phyloP scores from a whole-genome alignment of 2,113 vertebrate species.

The Sinocyclocheilus rhinocerous region DNA sequence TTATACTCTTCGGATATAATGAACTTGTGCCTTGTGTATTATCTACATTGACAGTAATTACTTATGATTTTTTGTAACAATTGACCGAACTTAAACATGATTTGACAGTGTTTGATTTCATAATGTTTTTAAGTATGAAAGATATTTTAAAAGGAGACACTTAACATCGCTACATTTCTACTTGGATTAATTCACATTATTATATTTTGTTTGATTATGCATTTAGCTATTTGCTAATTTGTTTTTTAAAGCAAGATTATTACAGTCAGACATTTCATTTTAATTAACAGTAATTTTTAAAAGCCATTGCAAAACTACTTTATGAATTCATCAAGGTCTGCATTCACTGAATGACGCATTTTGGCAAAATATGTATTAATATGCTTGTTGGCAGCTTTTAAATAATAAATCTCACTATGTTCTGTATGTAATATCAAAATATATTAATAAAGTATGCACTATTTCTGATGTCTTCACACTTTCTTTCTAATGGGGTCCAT shows the following conservation, averaged over 20 bases:
- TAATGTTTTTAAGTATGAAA: not conserved
- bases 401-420: slow-evolving; percentile 6
- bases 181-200: not conserved
- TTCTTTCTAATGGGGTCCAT: no score
- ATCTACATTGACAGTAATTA: not conserved
- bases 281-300: not conserved
- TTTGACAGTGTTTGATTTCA: not conserved
- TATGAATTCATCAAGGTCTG: not conserved
- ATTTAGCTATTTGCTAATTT: not conserved
- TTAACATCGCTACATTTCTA: not conserved
- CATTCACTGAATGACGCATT: not conserved
- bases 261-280: not conserved
- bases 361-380: slow-evolving; percentile 10
- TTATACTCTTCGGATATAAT: not conserved
- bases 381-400: slow-evolving; percentile 31
- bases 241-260: not conserved
- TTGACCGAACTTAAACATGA: not conserved
- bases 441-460: slow-evolving; percentile 52
- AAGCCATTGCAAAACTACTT: not conserved
- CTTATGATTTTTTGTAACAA: not conserved
- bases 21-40: slow-evolving; percentile 7
- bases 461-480: not conserved
- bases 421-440: slow-evolving; percentile 26
- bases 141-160: not conserved
- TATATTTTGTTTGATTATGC: not conserved